Conservation (phyloP, 2,797 vertebrate species). For the Lacerta bilineata region DNA sequence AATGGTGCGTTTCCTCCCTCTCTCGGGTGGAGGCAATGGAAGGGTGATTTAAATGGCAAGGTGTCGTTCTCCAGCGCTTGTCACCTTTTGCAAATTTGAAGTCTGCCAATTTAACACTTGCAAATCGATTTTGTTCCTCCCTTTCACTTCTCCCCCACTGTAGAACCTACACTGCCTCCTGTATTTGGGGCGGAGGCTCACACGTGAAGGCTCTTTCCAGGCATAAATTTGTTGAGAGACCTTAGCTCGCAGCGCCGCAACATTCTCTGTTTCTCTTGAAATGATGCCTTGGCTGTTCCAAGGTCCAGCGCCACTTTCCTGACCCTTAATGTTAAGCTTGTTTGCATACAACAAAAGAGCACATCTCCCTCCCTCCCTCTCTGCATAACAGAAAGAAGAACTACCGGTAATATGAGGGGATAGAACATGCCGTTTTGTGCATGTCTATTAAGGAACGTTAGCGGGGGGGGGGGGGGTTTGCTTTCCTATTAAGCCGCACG, state of each 20-base stretch:
- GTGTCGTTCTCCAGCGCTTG: not conserved
- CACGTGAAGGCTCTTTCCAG: not conserved
- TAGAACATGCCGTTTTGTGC: not conserved
- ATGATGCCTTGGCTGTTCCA: too few species aligned
- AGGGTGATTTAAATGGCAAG: not conserved
- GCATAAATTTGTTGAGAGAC: not conserved
- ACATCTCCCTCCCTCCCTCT: too few species aligned
- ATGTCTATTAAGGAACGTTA: too few species aligned
- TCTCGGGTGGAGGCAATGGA: not conserved
- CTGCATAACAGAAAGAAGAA: not conserved
- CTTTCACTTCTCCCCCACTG: not conserved
- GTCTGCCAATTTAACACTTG: not conserved
- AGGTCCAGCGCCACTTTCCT: not conserved
- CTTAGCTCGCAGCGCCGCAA: not conserved
- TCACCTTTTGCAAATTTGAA: conserved; percentile 9
- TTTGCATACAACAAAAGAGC: not conserved
- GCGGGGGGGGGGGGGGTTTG: not conserved
- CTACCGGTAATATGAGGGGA: not conserved
- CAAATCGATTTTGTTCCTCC: not conserved
- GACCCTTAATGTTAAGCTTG: not conserved
- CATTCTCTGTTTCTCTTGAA: not conserved
- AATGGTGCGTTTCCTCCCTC: conserved; percentile 1
- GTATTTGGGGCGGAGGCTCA: not conserved
- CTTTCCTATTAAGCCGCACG: not conserved
- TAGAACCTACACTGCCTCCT: not conserved